Conservation (phyloP, 2,888 invertebrate genomes). For the Sacculina carcini region DNA sequence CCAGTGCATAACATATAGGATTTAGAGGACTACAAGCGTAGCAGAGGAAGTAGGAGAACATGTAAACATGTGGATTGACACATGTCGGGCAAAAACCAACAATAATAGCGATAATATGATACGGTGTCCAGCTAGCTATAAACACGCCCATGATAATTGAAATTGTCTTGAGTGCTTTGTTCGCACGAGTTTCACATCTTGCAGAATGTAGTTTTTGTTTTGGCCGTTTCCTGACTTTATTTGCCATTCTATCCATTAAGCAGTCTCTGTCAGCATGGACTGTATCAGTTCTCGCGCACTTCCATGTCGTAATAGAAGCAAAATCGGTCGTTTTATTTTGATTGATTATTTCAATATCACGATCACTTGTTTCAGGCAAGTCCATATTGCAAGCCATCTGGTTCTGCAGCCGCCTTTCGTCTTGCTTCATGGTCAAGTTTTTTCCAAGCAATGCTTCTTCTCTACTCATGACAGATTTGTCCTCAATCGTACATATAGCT, state of each 20-base stretch:
- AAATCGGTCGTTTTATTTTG: too few relatives aligned
- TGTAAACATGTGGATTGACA: slow-evolving; percentile 70
- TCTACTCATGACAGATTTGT: too few relatives aligned
- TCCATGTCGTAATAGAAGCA: too few relatives aligned
- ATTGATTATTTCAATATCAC: too few relatives aligned
- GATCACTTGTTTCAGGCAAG: too few relatives aligned
- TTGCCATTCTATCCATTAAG: neutral
- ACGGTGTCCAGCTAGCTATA: slow-evolving; percentile 97
- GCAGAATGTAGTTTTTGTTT: slow-evolving; percentile 54
- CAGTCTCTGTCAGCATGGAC: neutral
- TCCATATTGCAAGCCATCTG: too few relatives aligned
- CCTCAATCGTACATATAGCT: too few relatives aligned
- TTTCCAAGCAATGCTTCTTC: too few relatives aligned
- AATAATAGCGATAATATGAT: slow-evolving; percentile 82
- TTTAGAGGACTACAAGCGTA: slow-evolving; percentile 97
- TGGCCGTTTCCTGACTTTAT: neutral
- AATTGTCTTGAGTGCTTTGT: slow-evolving; percentile 93
- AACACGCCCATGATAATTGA: slow-evolving; percentile 96
- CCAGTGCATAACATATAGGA: slow-evolving; percentile 95
- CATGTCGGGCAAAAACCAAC: slow-evolving; percentile 89
- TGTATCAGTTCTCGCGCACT: neutral
- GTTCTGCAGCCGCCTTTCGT: too few relatives aligned
- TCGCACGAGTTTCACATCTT: slow-evolving; percentile 88
- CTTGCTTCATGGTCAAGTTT: too few relatives aligned
- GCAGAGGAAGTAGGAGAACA: slow-evolving; percentile 91